Evolutionary conservation across 1,140 invertebrate genomes (phyloP).

Genomic region (Brachionus calyciflorus): DNA sequence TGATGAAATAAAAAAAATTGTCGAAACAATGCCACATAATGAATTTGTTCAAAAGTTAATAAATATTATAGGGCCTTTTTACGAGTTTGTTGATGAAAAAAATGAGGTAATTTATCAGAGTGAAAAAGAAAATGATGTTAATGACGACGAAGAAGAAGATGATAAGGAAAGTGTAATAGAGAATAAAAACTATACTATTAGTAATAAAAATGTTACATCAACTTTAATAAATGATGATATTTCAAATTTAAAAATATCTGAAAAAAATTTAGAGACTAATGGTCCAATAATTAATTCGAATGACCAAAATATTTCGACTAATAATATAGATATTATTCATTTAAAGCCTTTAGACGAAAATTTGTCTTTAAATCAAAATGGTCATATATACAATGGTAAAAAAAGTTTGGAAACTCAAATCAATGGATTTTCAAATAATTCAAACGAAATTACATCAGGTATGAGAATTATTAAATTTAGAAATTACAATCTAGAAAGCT

Average conservation of each 20-base stretch:
- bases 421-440: background rate
- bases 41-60: conserved; percentile 64
- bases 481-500: too few relatives aligned
- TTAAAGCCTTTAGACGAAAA: background rate
- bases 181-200: conserved; percentile 7
- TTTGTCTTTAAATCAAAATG: background rate
- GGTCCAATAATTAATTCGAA: too few relatives aligned
- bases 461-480: too few relatives aligned
- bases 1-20: conserved; percentile 55
- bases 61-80: conserved; percentile 63
- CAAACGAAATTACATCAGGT: conserved; percentile 37
- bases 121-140: background rate
- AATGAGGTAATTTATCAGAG: background rate
- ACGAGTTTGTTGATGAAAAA: conserved; percentile 62
- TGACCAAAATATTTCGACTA: too few relatives aligned
- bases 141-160: conserved; percentile 21
- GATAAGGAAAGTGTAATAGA: conserved; percentile 15
- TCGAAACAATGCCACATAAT: conserved; percentile 65
- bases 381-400: background rate
- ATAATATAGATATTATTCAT: background rate
- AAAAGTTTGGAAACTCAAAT: background rate
- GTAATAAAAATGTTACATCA: too few relatives aligned
- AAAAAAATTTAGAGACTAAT: too few relatives aligned
- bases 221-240: too few relatives aligned
- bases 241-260: too few relatives aligned